Conservation (phyloP, 2,888 invertebrate genomes). For the Pristionchus mayeri region DNA sequence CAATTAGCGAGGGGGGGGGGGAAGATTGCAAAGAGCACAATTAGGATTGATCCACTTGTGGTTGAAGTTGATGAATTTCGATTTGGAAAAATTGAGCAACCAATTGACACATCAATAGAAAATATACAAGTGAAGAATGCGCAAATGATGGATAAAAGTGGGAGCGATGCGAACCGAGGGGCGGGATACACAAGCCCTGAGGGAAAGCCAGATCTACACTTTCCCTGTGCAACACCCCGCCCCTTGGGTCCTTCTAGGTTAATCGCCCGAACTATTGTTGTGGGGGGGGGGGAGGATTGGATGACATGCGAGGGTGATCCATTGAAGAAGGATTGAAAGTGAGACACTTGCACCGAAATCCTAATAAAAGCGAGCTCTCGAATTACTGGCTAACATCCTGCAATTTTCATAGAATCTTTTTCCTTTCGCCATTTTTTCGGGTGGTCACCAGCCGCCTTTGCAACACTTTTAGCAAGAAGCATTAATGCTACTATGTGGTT, state of each 20-base stretch:
- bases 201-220: neutral
- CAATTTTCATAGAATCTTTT: no score
- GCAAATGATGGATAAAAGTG: no score
- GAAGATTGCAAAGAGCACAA: neutral
- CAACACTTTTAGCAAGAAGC: no score
- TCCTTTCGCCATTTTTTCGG: no score
- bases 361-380: neutral
- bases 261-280: conserved; percentile 33
- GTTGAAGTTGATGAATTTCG: conserved; percentile 1
- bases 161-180: neutral
- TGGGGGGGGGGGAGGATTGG: neutral
- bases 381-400: no score
- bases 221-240: conserved; percentile 28
- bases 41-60: conserved; percentile 11
- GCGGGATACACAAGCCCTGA: conserved; percentile 18
- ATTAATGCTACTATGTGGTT: no score
- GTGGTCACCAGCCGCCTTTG: no score
- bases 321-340: conserved; percentile 37
- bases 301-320: neutral
- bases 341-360: neutral
- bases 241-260: conserved; percentile 38
- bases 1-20: neutral
- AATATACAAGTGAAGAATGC: neutral
- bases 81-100: no score
- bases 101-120: neutral